These are phyloP conservation scores for Yasuhikotakia modesta DNA, from an alignment of 2,797 vertebrate genomes.

Conservation along the genomic window DNA sequence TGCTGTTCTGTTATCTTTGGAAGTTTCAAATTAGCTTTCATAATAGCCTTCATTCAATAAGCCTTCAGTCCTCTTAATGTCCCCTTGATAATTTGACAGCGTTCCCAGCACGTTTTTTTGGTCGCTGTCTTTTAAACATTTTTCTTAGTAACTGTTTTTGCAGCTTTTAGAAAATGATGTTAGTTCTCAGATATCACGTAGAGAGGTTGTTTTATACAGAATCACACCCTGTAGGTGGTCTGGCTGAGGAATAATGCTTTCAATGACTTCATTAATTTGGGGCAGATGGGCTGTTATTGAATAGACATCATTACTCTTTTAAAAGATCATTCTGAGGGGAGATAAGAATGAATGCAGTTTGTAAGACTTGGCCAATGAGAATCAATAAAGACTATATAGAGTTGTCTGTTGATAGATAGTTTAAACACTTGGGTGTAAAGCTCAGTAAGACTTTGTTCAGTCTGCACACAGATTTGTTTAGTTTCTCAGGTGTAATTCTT, in stretches of 20 bases:
- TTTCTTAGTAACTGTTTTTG: slow-evolving; percentile 16
- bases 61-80: neutral
- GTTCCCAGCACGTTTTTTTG: neutral
- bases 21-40: too few species aligned
- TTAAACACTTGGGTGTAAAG: slow-evolving; percentile 16
- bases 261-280: slow-evolving; percentile 1
- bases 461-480: neutral
- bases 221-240: neutral
- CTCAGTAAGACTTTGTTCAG: slow-evolving; percentile 17
- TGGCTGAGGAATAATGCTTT: slow-evolving; percentile 5
- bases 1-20: too few species aligned
- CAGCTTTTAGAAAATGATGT: slow-evolving; percentile 2
- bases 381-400: slow-evolving; percentile 8
- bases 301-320: slow-evolving; percentile 29
- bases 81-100: too few species aligned
- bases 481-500: slow-evolving; percentile 16
- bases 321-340: slow-evolving; percentile 16
- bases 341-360: slow-evolving; percentile 13
- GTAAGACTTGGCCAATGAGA: slow-evolving; percentile 1
- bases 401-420: slow-evolving; percentile 1
- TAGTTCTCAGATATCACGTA: neutral
- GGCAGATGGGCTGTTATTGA: slow-evolving; percentile 6
- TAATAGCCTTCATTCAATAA: too few species aligned
- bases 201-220: slow-evolving; percentile 26
- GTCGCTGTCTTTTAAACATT: neutral